These are phyloP conservation scores for Rhamphomyia laevipes DNA, from an alignment of 2,888 invertebrate genomes.

Conservation along the genomic window DNA sequence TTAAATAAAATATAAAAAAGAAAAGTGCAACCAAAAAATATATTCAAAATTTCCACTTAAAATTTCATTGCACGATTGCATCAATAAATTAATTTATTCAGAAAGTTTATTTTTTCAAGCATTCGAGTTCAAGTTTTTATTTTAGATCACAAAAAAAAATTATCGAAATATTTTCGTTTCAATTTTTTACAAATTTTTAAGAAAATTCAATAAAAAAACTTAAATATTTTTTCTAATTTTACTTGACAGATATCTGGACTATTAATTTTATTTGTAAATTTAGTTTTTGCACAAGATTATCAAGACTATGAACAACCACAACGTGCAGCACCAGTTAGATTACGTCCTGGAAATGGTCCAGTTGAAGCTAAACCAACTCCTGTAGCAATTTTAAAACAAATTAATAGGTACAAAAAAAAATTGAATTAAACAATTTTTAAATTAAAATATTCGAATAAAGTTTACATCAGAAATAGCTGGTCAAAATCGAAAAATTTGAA, in stretches of 20 bases:
- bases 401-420: conserved; percentile 52
- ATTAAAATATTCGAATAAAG: too few relatives aligned
- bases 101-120: too few relatives aligned
- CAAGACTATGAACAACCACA: conserved; percentile 34
- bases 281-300: conserved; percentile 31
- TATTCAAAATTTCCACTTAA: too few relatives aligned
- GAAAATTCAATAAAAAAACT: neutral
- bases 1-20: neutral
- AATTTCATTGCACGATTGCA: too few relatives aligned
- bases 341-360: conserved; percentile 23
- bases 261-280: conserved; percentile 23
- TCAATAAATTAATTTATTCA: too few relatives aligned
- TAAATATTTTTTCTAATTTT: neutral
- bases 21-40: too few relatives aligned
- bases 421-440: too few relatives aligned
- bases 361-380: conserved; percentile 41
- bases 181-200: neutral
- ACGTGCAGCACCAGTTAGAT: conserved; percentile 28
- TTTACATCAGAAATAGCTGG: too few relatives aligned
- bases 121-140: too few relatives aligned
- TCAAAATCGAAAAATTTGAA: too few relatives aligned
- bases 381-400: conserved; percentile 74
- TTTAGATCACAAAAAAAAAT: too few relatives aligned
- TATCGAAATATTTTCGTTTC: neutral
- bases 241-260: conserved; percentile 23